These are phyloP conservation scores for Scortum barcoo DNA, from an alignment of 2,113 vertebrate species.

Conservation along the genomic window DNA sequence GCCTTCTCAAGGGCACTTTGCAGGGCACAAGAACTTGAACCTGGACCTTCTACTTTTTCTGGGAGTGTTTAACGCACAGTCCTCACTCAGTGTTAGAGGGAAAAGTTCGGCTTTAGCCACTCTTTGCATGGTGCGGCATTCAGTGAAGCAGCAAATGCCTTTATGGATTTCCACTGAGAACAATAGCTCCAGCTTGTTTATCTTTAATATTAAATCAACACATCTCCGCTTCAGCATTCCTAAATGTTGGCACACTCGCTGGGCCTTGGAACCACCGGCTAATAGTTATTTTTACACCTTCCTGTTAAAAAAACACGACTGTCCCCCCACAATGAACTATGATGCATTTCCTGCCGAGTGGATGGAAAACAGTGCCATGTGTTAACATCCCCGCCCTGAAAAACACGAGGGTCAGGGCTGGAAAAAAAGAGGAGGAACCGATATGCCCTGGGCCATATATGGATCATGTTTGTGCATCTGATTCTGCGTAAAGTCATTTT, in stretches of 20 bases:
- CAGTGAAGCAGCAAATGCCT: neutral
- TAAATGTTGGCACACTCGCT: conserved; percentile 42
- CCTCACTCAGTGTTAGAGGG: no score
- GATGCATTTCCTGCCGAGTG: conserved; percentile 97
- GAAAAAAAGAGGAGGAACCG: conserved; percentile 52
- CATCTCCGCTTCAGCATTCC: conserved; percentile 55
- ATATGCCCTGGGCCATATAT: neutral
- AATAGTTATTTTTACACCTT: conserved; percentile 97
- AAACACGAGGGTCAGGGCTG: conserved; percentile 80
- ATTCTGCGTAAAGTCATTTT: conserved; percentile 35
- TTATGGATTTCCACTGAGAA: neutral
- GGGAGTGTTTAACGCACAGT: neutral
- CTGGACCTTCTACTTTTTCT: neutral
- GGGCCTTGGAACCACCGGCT: conserved; percentile 74
- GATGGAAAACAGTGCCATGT: conserved; percentile 96
- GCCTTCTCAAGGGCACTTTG: neutral
- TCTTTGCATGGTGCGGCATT: neutral
- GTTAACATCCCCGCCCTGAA: conserved; percentile 92
- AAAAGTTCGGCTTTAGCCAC: neutral
- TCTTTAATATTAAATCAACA: conserved; percentile 50
- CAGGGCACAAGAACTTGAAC: neutral
- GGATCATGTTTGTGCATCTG: conserved; percentile 16
- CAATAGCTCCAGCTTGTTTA: conserved; percentile 34
- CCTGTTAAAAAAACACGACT: conserved; percentile 90
- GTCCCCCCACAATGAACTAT: conserved; percentile 93